Conservation (phyloP, 2,797 vertebrate genomes). For the Lepilemur septentrionalis region DNA sequence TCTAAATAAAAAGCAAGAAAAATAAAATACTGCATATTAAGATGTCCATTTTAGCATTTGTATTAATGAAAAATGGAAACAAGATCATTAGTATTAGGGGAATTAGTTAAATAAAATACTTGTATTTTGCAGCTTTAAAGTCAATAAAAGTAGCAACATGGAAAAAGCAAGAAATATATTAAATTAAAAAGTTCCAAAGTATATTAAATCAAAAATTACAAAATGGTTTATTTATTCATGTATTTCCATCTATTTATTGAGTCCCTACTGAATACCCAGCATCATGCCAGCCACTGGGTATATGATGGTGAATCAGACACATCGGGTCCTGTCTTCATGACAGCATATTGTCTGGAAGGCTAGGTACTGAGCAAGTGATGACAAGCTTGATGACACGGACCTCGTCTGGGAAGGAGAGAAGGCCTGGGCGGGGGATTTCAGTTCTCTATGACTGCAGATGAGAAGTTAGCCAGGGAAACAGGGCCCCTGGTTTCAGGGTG, state of each 20-base stretch:
- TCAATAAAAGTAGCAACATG: conserved; percentile 34
- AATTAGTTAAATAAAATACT: conserved; percentile 12
- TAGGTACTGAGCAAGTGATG: neutral
- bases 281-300: neutral
- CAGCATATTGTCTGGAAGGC: neutral
- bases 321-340: neutral
- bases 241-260: neutral
- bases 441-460: neutral
- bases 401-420: neutral
- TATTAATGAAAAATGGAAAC: conserved; percentile 16
- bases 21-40: conserved; percentile 8
- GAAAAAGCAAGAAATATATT: neutral
- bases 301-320: neutral
- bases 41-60: neutral
- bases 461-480: neutral
- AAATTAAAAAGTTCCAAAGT: neutral
- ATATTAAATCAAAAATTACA: neutral
- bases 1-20: conserved; percentile 26
- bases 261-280: neutral
- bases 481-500: neutral
- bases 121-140: neutral
- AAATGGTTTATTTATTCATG: neutral
- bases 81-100: neutral
- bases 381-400: neutral
- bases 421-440: neutral